Base-by-base conservation (phyloP, 2,113 vertebrate species). In the Pteropus alecto region DNA sequence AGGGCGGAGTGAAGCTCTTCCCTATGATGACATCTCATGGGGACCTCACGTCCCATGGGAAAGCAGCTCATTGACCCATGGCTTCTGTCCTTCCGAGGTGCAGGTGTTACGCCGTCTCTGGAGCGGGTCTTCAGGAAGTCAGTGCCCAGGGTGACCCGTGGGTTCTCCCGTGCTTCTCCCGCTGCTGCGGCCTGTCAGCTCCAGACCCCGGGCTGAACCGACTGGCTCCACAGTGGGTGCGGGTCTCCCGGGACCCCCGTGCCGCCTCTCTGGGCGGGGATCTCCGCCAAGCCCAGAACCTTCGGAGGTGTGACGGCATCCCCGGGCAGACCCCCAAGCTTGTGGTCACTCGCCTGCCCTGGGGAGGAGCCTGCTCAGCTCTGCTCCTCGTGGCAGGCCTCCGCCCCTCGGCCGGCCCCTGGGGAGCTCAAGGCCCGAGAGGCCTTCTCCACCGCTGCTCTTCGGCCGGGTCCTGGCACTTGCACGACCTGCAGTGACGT, bases 401-500 rank as follows among this genome's bases (percentile, higher is more conserved):
- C 56, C 48, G 48, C 33, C 43, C 58, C 61, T 56, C 0, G 0
- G 63, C 48, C 2, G 4, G 68, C 35, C 58, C 7, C 51, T 3
- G 60, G 46, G 67, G 41, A 38, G 15, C 61, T 33, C 58, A 7
- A 5, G 16, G 65, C 9, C 0, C 0, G 16, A 46, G 67, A n/a
- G 38, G 6, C 26, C 28, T 46, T 43, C 28, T 58, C 24, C 3
- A 0, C 18, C 2, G 11, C 38, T 10, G 46, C 33, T 61, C 41
- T 24, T 41, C 61, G 21, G 19, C 22, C 13, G 1, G 7, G n/a
- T 12, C 81, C 77, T 35, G 88, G 70, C n/a, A 5, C 13, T 1
- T 1, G 51, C 0, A 13, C 51, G 4, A 0, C 28, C 35, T 11
- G 4, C 30, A 28, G 56, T 0, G 26, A 24, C 0, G 0, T 56